These are phyloP conservation scores for Poecilia wingei DNA, from an alignment of 2,797 vertebrate genomes.

Conservation along the genomic window DNA sequence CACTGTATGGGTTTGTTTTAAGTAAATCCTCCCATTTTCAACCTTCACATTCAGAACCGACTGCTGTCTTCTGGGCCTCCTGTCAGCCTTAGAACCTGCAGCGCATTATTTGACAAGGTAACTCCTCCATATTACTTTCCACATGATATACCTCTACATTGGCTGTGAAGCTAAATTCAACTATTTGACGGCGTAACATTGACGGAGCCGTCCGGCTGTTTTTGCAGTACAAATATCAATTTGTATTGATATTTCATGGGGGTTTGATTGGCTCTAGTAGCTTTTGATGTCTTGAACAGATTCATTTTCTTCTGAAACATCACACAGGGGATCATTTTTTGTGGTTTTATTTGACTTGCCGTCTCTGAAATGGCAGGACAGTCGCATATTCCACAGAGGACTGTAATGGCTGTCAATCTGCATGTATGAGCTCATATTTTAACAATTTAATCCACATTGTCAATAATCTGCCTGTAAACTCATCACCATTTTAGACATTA, in stretches of 20 bases:
- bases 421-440: constrained; percentile 68
- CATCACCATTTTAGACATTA: constrained; percentile 66
- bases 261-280: constrained; percentile 35
- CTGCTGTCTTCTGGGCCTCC: constrained; percentile 87
- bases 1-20: constrained; percentile 77
- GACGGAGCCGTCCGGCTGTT: constrained; percentile 30
- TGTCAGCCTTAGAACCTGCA: constrained; percentile 88
- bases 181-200: constrained; percentile 45
- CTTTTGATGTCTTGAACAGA: constrained; percentile 29
- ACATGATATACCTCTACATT: constrained; percentile 70
- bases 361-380: constrained; percentile 52
- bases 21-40: constrained; percentile 81
- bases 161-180: constrained; percentile 63
- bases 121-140: constrained; percentile 76
- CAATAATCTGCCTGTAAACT: constrained; percentile 55
- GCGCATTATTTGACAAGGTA: constrained; percentile 88
- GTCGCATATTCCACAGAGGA: constrained; percentile 69
- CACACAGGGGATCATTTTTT: constrained; percentile 14
- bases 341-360: constrained; percentile 22
- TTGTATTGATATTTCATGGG: constrained; percentile 45
- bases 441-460: constrained; percentile 41
- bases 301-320: constrained; percentile 41
- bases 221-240: constrained; percentile 42
- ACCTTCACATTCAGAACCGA: constrained; percentile 87
- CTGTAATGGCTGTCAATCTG: constrained; percentile 68